Percentiles rank a stretch among this genome's conserved stretches.
These are phyloP conservation scores for Aplysia californica DNA, from an alignment of 1,140 invertebrate species.

Conservation along the genomic window DNA sequence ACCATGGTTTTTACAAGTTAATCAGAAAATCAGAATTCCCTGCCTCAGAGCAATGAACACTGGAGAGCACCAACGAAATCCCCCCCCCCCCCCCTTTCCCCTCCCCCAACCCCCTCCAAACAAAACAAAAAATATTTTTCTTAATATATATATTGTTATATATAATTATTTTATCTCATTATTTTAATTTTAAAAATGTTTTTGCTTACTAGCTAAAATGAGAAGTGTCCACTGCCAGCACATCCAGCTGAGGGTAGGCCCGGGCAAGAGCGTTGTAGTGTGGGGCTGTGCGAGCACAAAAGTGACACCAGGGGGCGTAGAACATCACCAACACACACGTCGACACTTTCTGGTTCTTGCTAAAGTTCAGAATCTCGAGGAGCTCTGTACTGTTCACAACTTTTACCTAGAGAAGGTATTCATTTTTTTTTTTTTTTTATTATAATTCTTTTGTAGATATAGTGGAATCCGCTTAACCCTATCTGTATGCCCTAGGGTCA, in stretches of 20 bases:
- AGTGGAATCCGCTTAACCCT: too few species aligned
- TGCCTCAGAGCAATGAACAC: too few species aligned
- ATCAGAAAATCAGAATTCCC: not conserved
- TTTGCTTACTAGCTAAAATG: constrained; percentile 79
- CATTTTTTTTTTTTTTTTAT: not conserved
- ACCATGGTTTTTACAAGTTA: not conserved
- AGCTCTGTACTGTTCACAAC: constrained; percentile 67
- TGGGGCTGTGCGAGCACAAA: constrained; percentile 88
- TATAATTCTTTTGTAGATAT: too few species aligned
- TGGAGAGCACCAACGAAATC: too few species aligned
- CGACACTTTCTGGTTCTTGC: constrained; percentile 70
- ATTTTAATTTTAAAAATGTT: too few species aligned
- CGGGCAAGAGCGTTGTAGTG: constrained; percentile 89
- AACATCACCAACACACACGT: constrained; percentile 85
- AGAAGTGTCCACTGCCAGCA: constrained; percentile 90
- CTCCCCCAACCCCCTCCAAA: too few species aligned
- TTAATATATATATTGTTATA: too few species aligned
- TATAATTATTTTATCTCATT: too few species aligned
- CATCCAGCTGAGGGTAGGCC: constrained; percentile 86
- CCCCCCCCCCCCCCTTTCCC: too few species aligned
- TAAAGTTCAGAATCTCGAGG: constrained; percentile 66
- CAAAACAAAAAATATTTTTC: too few species aligned
- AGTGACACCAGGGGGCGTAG: constrained; percentile 89
- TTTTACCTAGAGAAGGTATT: constrained; percentile 35
- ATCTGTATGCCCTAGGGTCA: too few species aligned